Evolutionary conservation across 1,140 invertebrate species (phyloP), one percentile per base, ranked within the genome.

Genomic region (Diachasmimorpha longicaudata): DNA sequence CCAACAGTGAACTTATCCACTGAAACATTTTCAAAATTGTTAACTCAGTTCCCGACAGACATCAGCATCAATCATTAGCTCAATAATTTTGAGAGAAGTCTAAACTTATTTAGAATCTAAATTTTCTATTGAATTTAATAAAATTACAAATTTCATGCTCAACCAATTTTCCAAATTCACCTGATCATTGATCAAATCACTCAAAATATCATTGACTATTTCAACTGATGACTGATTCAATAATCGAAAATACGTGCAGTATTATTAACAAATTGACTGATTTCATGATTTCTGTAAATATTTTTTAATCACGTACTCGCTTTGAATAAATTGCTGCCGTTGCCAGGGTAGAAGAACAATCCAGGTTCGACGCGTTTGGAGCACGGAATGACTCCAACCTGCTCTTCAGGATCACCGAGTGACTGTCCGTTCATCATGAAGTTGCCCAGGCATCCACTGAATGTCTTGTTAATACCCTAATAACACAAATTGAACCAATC

Each of bases 401-500:
- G 86, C 23, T 86, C 76, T 4, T 88, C 82, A 11, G 93, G 91
- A 70, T 92, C 89, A 31, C 91, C 91, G 76, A 96, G 84, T 11
- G 87, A 85, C 78, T 93, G 89, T 31, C 91, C 92, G 81, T 95
- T 94, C 81, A 96, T 90, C 84, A 91, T 90, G 39, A 99, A 91
- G 67, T 97, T 94, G 69, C 92, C 91, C 14, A 99, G 89, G 85
- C 98, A 99, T 21, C 98, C 98, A 79, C 92, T 92, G 83, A 98
- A 98, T 21, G 94, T 93, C 16, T 83, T 87, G 44, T 92, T 92
- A 1, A 92, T 83, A 23, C 89, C 90, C 90, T 94, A 81, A 76
- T 81, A 79, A 70, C 11, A 31, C 31, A 31, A 31, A 31, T 31
- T 31, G 2, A 31, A 31, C 31, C 31, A 31, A 31, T 31, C 6